Conservation (phyloP, 2,113 vertebrate species). For the Charadrius vociferus region DNA sequence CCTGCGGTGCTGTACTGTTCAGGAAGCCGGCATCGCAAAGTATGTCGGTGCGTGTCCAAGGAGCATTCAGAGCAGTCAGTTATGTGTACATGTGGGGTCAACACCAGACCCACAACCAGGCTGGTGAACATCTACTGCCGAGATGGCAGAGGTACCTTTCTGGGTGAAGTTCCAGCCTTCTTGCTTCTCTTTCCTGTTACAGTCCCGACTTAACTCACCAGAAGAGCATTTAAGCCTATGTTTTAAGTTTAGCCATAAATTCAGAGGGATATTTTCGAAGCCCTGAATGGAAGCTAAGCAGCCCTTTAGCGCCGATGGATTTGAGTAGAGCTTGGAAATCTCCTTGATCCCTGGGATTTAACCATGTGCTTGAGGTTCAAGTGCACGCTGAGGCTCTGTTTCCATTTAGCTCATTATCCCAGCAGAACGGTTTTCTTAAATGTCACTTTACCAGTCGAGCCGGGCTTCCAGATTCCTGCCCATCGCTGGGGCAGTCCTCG, state of each 20-base stretch:
- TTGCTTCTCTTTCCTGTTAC: background rate
- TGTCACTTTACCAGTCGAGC: accelerated
- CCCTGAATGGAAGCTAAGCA: background rate
- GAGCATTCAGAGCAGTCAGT: background rate
- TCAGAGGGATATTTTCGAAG: background rate
- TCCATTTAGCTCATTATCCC: background rate
- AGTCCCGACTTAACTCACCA: background rate
- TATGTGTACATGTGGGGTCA: accelerated
- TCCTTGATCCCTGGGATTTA: conserved; percentile 12
- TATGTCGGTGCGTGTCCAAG: accelerated
- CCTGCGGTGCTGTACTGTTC: accelerated
- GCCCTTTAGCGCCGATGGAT: background rate
- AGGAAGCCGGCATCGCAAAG: accelerated
- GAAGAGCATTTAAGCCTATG: background rate
- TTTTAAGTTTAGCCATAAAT: background rate
- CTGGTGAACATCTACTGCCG: accelerated
- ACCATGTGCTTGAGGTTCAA: background rate
- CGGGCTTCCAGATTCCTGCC: background rate
- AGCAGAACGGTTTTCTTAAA: background rate
- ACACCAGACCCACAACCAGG: background rate
- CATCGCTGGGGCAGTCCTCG: accelerated
- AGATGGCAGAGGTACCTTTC: background rate
- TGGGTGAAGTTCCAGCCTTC: background rate
- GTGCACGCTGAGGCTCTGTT: background rate
- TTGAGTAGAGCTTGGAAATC: background rate